Conservation (phyloP, 2,888 invertebrate genomes). For the Blomia tropicalis region DNA sequence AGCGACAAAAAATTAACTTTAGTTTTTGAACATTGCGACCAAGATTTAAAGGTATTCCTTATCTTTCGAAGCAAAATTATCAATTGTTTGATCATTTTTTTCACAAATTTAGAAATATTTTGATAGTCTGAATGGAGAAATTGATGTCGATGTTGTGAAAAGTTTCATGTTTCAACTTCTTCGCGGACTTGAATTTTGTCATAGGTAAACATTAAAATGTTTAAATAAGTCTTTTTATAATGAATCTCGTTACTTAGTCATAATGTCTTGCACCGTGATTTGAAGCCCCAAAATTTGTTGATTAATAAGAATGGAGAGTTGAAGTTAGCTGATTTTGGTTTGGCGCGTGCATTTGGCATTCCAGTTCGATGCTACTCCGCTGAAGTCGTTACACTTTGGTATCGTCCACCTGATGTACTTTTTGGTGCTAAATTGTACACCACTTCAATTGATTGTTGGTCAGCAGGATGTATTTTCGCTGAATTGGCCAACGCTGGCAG, state of each 20-base stretch:
- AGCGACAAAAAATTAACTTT: constrained; percentile 48
- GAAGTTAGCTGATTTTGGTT: constrained; percentile 43
- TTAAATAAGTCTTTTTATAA: not conserved
- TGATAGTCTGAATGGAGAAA: constrained; percentile 93
- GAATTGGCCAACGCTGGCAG: constrained; percentile 56
- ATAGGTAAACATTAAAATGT: constrained; percentile 39
- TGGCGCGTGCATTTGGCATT: constrained; percentile 36
- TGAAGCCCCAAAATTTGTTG: constrained; percentile 51
- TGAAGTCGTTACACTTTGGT: constrained; percentile 50
- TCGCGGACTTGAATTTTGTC: constrained; percentile 49
- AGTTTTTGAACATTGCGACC: constrained; percentile 58
- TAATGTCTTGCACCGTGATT: constrained; percentile 48
- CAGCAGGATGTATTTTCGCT: constrained; percentile 51
- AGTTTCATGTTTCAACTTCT: constrained; percentile 45
- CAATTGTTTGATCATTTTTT: not conserved
- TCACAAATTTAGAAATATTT: constrained; percentile 58
- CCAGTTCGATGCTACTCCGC: constrained; percentile 50
- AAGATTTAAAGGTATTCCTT: constrained; percentile 51
- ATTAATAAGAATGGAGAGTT: constrained; percentile 47
- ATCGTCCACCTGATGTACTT: constrained; percentile 48
- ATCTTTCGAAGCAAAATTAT: not conserved
- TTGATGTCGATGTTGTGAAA: constrained; percentile 84
- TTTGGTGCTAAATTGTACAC: constrained; percentile 50
- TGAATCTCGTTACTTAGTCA: constrained; percentile 32
- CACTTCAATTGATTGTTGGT: constrained; percentile 52